A percentile compares a stretch with the other conserved stretches of the same genome.
These are phyloP conservation scores for Lysandra bellargus DNA, from an alignment of 2,888 invertebrate genomes.

Conservation along the genomic window DNA sequence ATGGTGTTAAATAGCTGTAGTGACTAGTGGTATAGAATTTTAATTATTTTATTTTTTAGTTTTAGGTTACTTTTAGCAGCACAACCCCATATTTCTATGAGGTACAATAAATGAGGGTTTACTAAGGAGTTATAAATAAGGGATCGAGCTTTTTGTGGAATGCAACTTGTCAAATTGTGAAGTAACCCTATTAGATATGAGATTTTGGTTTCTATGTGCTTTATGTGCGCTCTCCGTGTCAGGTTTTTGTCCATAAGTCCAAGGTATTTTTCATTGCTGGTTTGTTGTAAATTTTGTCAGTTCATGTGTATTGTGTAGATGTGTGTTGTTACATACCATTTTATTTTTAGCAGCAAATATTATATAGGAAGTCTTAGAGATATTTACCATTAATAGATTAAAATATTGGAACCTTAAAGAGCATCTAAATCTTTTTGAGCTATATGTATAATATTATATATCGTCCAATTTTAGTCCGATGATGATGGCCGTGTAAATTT, in stretches of 20 bases:
- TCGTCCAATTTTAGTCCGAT: neutral
- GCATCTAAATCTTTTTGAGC: too few species aligned
- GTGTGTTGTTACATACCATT: neutral
- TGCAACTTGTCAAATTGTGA: constrained; percentile 9
- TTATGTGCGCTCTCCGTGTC: neutral
- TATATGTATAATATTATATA: too few species aligned
- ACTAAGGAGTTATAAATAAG: constrained; percentile 36
- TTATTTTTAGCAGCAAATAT: neutral
- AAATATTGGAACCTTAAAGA: too few species aligned
- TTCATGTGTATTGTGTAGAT: neutral
- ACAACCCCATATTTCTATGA: constrained; percentile 34
- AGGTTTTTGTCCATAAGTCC: neutral
- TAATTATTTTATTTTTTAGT: constrained; percentile 34
- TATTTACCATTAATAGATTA: too few species aligned
- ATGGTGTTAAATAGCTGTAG: constrained; percentile 27
- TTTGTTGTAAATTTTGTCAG: neutral
- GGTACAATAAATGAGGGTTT: constrained; percentile 33
- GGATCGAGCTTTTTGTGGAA: constrained; percentile 18
- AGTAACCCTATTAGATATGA: constrained; percentile 1
- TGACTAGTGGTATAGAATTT: constrained; percentile 24
- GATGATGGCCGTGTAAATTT: neutral
- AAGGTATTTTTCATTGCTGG: neutral
- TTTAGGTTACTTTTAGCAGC: constrained; percentile 31
- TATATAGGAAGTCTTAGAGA: neutral
- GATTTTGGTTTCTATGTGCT: constrained; percentile 2